These are phyloP conservation scores for Aphidius colemani DNA, from an alignment of 2,888 invertebrate species.

Conservation along the genomic window DNA sequence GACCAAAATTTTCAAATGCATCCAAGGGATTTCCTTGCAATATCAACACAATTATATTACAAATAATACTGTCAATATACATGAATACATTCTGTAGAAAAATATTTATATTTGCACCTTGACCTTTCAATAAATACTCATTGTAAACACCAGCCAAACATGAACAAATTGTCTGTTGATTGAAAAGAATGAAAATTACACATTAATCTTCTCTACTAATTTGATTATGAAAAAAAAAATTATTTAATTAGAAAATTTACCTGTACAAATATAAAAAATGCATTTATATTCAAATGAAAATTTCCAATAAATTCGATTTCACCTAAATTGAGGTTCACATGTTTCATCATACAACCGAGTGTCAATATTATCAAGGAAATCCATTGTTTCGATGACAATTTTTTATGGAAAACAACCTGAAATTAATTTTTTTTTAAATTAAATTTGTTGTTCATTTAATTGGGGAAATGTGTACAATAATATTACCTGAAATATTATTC, in stretches of 20 bases:
- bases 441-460: slow-evolving; percentile 19
- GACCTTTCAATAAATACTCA: slow-evolving; percentile 87
- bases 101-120: slow-evolving; percentile 83
- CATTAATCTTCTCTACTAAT: not conserved
- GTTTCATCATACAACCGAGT: slow-evolving; percentile 88
- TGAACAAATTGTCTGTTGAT: slow-evolving; percentile 80
- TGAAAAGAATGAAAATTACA: slow-evolving; percentile 55
- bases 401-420: slow-evolving; percentile 84
- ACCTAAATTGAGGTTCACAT: slow-evolving; percentile 68
- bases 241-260: slow-evolving; percentile 40
- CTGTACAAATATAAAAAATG: slow-evolving; percentile 60
- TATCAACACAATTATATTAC: slow-evolving; percentile 77
- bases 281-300: slow-evolving; percentile 51
- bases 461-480: no score
- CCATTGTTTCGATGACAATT: slow-evolving; percentile 84
- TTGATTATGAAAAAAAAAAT: not conserved
- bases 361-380: slow-evolving; percentile 84
- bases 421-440: slow-evolving; percentile 41
- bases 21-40: slow-evolving; percentile 68
- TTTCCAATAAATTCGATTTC: slow-evolving; percentile 38
- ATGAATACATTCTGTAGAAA: slow-evolving; percentile 94
- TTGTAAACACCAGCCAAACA: slow-evolving; percentile 96
- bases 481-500: slow-evolving; percentile 90
- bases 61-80: slow-evolving; percentile 93
- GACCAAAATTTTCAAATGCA: slow-evolving; percentile 66